Evolutionary conservation across 2,113 vertebrate species (phyloP), one percentile per base, ranked within the genome.

Genomic region (Xyliphius kryptos): DNA sequence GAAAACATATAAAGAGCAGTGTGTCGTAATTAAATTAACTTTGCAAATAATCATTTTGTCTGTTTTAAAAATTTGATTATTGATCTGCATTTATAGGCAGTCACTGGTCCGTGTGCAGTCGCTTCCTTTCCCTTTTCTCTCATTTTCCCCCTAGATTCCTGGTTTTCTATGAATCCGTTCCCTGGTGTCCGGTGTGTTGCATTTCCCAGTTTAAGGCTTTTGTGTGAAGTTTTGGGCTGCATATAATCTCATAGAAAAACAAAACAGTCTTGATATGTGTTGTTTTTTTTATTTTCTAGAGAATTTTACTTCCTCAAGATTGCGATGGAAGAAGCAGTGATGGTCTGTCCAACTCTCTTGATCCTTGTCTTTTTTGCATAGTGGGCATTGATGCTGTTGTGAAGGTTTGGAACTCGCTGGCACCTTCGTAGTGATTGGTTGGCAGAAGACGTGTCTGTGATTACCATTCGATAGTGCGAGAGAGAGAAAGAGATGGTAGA

Each of bases 1-100:
- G 92, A 97, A 97, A 97, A 97, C 83, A 87, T 97, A 95, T 91
- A 96, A 95, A 97, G 90, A 92, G 90, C 92, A 95, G 91, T 95
- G n/a, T n/a, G 91, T 94, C 91, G 95, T 95, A 90, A 91, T 95
- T 97, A 97, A 97, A 86, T 88, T 97, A 88, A 88, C 84, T 88
- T 95, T 88, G 83, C 85, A 97, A 94, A 94, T 92, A 89, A 92
- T 92, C 92, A 83, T n/a, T n/a, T n/a, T n/a, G n/a, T n/a, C n/a
- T n/a, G n/a, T n/a, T n/a, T n/a, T n/a, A n/a, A n/a, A n/a, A n/a
- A n/a, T n/a, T n/a, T n/a, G n/a, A n/a, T n/a, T n/a, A n/a, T n/a
- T n/a, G n/a, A n/a, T n/a, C n/a, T n/a, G n/a, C n/a, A n/a, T n/a
- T n/a, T n/a, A n/a, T n/a, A n/a, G n/a, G n/a, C 85, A 85, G 82